phyloP scores from a whole-genome alignment of 2,113 vertebrate species.

The Megaleporinus macrocephalus region DNA sequence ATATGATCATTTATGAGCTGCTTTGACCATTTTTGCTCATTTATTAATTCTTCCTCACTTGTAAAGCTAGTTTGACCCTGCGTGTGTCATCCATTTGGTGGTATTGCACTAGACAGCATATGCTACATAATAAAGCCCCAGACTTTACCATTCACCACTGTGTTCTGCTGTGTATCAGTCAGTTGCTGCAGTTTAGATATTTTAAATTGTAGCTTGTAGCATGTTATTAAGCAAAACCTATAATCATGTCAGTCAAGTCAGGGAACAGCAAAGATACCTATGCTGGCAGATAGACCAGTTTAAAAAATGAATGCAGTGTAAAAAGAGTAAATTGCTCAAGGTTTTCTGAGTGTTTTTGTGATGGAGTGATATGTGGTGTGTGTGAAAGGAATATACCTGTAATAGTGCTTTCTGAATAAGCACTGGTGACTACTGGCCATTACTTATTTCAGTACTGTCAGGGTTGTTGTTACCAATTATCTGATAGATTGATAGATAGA shows the following conservation, averaged over 20 bases:
- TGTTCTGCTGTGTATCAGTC: neutral
- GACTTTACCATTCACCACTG: neutral
- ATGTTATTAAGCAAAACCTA: slow-evolving; percentile 24
- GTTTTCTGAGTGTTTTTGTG: neutral
- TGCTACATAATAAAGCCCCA: neutral
- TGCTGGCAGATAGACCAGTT: slow-evolving; percentile 3
- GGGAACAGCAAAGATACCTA: neutral
- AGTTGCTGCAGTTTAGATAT: neutral
- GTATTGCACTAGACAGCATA: neutral
- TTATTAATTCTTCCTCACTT: neutral
- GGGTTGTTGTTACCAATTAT: no score
- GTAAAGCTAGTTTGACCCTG: neutral
- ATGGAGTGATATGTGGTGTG: neutral
- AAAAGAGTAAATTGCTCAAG: slow-evolving; percentile 15
- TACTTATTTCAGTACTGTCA: no score
- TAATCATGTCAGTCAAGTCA: slow-evolving; percentile 16
- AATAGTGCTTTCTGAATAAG: neutral
- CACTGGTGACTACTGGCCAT: no score
- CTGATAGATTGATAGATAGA: no score
- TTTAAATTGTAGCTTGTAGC: neutral
- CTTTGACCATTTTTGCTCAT: slow-evolving; percentile 64
- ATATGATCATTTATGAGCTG: slow-evolving; percentile 74
- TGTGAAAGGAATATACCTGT: neutral
- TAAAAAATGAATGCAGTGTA: slow-evolving; percentile 12
- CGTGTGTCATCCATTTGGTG: neutral